Evolutionary conservation across 2,888 invertebrate genomes (phyloP), one percentile per base, ranked within the genome.

Genomic region (Sinentomon sp.): DNA sequence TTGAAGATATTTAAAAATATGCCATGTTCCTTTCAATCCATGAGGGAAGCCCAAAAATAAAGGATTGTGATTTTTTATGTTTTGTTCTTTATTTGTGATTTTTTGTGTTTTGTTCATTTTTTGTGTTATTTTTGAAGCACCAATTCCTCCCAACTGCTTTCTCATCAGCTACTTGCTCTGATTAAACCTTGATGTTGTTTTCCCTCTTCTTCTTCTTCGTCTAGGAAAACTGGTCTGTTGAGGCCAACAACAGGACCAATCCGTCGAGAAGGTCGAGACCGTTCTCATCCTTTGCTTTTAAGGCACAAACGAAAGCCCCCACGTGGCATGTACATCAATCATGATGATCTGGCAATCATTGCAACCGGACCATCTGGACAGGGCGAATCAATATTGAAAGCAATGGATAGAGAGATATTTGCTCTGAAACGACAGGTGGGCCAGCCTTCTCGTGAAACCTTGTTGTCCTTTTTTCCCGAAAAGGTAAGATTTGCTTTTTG

Each of bases 261-360:
- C 30, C 45, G 48, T 34, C 42, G 46, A 22, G 47, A 46, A 13
- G 46, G 47, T 21, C 41, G 41, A 34, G 42, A 42, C 27, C 53
- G 48, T 32, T 43, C 44, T 21, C 45, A 45, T 30, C 41, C 42
- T 26, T 44, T 48, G 20, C 40, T 49, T 18, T 42, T 50, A 21
- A 48, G 50, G 16, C 57, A 60, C 50, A 61, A 64, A 49, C 72
- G 83, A 51, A 77, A 78, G 54, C 77, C 89, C 48, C 89, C 89
- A 39, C 73, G 77, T 49, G 89, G 89, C 57, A 85, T 92, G 74
- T 80, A 82, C 63, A 77, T 92, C 60, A 85, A 83, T 65, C 78
- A 85, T 59, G 89, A 89, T 57, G 89, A 89, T 63, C 66, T 92
- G 55, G 73, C 80, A 45, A 70, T 77, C 46, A 69, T 92, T 64